Base-by-base conservation (phyloP, 2,797 vertebrate species). In the Nannoperca obscura region DNA sequence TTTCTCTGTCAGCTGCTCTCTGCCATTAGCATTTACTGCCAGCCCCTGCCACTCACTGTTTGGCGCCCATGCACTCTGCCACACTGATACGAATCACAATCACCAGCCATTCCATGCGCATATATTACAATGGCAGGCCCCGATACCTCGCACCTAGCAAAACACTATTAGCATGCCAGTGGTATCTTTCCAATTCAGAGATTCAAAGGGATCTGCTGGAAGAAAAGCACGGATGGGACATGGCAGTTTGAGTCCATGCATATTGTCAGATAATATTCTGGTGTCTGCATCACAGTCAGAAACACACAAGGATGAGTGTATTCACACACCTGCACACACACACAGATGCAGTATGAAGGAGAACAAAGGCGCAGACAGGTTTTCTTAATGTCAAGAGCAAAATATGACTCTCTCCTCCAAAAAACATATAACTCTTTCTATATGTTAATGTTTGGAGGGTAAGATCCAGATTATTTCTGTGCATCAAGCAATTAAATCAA, bases 21-120 rank as follows among this genome's bases (percentile, higher is more conserved):
- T 89, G 85, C 91, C 82, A 94, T 95, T 95, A 93, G 93, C 93
- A 94, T 94, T 95, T 94, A 90, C 92, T 92, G 88, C 91, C 92
- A 92, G 85, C 78, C 76, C 75, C 92, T 93, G 92, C 91, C 93
- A 94, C 90, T 95, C 94, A 93, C 85, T 58, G 82, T 84, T 84
- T 85, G 77, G 88, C 86, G 75, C 87, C 82, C 76, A 62, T 89
- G 85, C 90, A 86, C 91, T 92, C 85, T 91, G 86, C 84, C 88
- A 85, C 87, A 69, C 90, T 75, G 94, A 94, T 94, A 95, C 87
- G 90, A 94, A 95, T 96, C 95, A 92, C 94, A 94, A 95, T 94
- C 91, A 91, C 89, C 86, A 87, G 89, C 84, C 90, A 86, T 94
- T 94, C 92, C 89, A 77, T 78, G 38, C 67, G 82, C 92, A 91